These are phyloP conservation scores for Cheumatopsyche charites DNA, from an alignment of 1,140 invertebrate species.

Conservation along the genomic window DNA sequence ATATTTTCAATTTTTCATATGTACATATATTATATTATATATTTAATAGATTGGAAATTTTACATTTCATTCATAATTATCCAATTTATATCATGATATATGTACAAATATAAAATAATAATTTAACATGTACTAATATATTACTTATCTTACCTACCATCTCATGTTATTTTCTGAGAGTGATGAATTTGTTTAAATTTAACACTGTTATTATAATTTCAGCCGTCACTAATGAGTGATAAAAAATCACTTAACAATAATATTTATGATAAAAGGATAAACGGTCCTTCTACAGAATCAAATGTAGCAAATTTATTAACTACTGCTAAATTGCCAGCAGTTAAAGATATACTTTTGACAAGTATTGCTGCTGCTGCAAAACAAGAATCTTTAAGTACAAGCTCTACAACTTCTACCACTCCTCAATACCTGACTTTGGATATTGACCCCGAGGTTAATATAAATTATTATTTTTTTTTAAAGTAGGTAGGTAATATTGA, in stretches of 20 bases:
- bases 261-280: not conserved
- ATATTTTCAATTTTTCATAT: too few relatives aligned
- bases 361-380: conserved; percentile 62
- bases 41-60: too few relatives aligned
- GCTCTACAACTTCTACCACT: conserved; percentile 59
- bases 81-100: too few relatives aligned
- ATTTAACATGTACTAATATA: too few relatives aligned
- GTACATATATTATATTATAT: too few relatives aligned
- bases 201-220: not conserved
- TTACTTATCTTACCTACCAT: too few relatives aligned
- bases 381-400: conserved; percentile 60
- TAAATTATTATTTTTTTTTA: conserved; percentile 18
- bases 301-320: conserved; percentile 63
- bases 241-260: not conserved
- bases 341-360: conserved; percentile 62
- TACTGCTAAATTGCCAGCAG: conserved; percentile 61
- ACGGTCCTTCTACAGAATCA: conserved; percentile 55
- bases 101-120: too few relatives aligned
- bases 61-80: not conserved
- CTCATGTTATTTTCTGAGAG: too few relatives aligned
- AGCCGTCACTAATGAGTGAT: not conserved
- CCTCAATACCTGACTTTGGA: conserved; percentile 63
- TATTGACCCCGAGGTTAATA: conserved; percentile 63
- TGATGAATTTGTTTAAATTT: too few relatives aligned
- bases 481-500: not conserved